Conservation (phyloP, 2,888 invertebrate species). For the Platynereis dumerilii region DNA sequence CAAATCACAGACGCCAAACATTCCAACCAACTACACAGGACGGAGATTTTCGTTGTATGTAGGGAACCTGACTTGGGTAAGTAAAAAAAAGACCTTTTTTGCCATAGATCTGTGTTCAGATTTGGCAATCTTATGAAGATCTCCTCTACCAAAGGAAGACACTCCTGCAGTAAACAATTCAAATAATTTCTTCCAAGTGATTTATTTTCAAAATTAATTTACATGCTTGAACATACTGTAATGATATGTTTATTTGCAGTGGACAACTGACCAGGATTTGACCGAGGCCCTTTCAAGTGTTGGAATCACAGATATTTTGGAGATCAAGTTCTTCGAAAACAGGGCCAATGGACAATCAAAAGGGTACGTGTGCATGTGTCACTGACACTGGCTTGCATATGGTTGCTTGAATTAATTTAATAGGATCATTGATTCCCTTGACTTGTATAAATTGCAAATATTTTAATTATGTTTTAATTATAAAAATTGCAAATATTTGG, state of each 20-base stretch:
- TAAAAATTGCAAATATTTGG: not conserved
- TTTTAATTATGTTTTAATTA: too few species aligned
- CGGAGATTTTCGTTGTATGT: conserved; percentile 73
- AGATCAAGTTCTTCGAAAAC: conserved; percentile 99
- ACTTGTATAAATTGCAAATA: too few species aligned
- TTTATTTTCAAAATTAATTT: too few species aligned
- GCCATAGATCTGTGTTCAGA: not conserved
- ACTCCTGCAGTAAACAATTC: too few species aligned
- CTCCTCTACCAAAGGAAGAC: too few species aligned
- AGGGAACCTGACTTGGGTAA: conserved; percentile 98
- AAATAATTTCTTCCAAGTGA: too few species aligned
- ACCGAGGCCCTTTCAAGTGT: conserved; percentile 82
- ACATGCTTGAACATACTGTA: not conserved
- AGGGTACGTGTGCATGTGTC: conserved; percentile 68
- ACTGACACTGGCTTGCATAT: too few species aligned
- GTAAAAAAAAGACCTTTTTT: conserved; percentile 46
- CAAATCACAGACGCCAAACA: conserved; percentile 12
- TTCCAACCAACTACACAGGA: conserved; percentile 32
- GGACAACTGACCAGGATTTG: conserved; percentile 97
- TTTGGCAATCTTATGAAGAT: not conserved
- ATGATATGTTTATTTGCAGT: too few species aligned
- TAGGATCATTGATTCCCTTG: too few species aligned
- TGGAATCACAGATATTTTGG: conserved; percentile 91
- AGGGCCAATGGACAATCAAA: conserved; percentile 98
- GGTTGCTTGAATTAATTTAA: too few species aligned